A percentile compares a stretch with the other conserved stretches of the same genome.
Evolutionary conservation across 2,113 vertebrate species (phyloP).

Genomic region (Scytalopus superciliaris): DNA sequence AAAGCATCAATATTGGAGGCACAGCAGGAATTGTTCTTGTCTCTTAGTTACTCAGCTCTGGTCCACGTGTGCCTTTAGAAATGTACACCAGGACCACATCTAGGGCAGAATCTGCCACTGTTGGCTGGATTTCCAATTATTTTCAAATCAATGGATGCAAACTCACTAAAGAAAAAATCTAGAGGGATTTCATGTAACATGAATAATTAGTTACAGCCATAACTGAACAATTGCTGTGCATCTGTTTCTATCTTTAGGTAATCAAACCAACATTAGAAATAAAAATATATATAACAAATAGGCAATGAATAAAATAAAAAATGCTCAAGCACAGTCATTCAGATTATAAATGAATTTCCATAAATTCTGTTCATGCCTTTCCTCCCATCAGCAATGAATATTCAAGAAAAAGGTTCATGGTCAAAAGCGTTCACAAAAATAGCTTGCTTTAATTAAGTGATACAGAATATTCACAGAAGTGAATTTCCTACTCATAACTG

Average conservation of each 20-base stretch:
- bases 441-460: background rate
- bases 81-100: background rate
- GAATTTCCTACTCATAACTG: background rate
- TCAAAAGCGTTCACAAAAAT: background rate
- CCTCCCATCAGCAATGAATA: background rate
- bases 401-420: background rate
- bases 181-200: background rate
- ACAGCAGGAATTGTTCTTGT: background rate
- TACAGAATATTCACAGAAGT: background rate
- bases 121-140: background rate
- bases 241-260: background rate
- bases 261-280: background rate
- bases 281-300: background rate
- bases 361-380: background rate
- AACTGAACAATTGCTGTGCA: background rate
- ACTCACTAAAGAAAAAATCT: background rate
- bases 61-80: background rate
- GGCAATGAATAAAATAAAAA: background rate
- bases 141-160: background rate
- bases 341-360: background rate
- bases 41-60: background rate
- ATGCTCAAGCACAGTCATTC: background rate
- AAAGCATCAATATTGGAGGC: background rate
- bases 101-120: background rate
- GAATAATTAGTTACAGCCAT: background rate